Conservation (phyloP, 1,140 invertebrate genomes). For the Phymastichus coffea region DNA sequence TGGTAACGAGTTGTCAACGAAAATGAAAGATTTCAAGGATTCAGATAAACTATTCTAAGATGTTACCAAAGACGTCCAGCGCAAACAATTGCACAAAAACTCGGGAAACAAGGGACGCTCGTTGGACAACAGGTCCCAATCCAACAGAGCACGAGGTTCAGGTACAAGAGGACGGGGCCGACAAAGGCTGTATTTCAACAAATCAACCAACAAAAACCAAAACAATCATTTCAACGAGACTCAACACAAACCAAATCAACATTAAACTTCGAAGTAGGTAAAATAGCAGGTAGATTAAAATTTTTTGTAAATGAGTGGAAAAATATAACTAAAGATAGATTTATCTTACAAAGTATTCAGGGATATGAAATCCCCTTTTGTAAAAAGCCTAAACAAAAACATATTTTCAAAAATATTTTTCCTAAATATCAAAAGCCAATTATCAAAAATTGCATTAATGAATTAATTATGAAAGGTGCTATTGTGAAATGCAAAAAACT, state of each 20-base stretch:
- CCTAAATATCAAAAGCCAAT: neutral
- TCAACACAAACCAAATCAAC: no score
- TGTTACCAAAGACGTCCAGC: neutral
- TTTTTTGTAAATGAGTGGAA: neutral
- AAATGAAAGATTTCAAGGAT: neutral
- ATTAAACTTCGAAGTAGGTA: neutral
- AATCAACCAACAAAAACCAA: neutral
- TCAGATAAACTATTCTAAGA: neutral
- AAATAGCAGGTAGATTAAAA: slow-evolving; percentile 2
- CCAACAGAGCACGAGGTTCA: neutral
- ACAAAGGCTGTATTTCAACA: neutral
- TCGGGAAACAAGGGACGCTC: neutral
- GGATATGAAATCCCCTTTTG: slow-evolving; percentile 1
- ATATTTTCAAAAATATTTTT: neutral
- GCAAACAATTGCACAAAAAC: neutral
- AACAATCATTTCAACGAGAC: neutral
- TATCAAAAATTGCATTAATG: neutral
- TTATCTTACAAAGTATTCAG: neutral
- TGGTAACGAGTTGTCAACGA: neutral
- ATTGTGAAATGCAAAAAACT: neutral
- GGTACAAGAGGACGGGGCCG: neutral
- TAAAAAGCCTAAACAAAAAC: neutral
- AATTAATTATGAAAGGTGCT: neutral
- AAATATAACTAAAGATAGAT: neutral
- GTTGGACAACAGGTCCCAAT: neutral